Conservation (phyloP, 2,113 vertebrate genomes). For the Gallinago undulata region DNA sequence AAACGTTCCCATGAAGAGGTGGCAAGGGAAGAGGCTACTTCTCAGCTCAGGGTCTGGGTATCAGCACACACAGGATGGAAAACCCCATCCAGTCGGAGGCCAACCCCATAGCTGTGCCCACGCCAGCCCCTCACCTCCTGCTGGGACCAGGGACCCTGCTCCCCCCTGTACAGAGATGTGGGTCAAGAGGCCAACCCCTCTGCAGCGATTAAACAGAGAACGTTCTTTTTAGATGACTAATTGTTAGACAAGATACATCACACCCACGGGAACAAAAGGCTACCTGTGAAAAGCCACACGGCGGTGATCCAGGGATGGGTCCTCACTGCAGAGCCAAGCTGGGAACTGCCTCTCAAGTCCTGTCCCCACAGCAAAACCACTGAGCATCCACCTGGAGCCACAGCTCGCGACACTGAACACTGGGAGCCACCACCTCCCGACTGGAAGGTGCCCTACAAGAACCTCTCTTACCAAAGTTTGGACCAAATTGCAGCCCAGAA, state of each 20-base stretch:
- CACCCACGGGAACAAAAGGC: neutral
- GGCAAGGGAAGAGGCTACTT: neutral
- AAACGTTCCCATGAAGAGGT: rapidly evolving
- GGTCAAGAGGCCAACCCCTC: neutral
- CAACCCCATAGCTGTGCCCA: neutral
- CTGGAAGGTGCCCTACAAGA: rapidly evolving
- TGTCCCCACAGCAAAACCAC: rapidly evolving
- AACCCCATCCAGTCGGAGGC: neutral
- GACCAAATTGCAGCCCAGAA: neutral
- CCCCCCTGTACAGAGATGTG: rapidly evolving
- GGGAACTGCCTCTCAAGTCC: neutral
- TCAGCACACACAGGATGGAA: rapidly evolving
- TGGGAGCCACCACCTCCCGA: neutral
- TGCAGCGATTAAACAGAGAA: neutral
- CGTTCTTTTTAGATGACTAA: neutral
- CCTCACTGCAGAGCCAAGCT: neutral
- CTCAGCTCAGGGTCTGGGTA: neutral
- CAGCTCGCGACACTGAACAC: neutral
- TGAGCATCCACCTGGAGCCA: neutral
- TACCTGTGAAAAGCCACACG: rapidly evolving
- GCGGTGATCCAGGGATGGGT: neutral
- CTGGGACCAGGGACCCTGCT: rapidly evolving
- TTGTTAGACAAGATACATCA: constrained; percentile 13
- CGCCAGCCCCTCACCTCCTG: rapidly evolving
- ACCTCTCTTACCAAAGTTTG: neutral